A percentile compares a stretch with the other conserved stretches of the same genome.
phyloP scores from a whole-genome alignment of 1,140 invertebrate species.

The Temnothorax curvispinosus region DNA sequence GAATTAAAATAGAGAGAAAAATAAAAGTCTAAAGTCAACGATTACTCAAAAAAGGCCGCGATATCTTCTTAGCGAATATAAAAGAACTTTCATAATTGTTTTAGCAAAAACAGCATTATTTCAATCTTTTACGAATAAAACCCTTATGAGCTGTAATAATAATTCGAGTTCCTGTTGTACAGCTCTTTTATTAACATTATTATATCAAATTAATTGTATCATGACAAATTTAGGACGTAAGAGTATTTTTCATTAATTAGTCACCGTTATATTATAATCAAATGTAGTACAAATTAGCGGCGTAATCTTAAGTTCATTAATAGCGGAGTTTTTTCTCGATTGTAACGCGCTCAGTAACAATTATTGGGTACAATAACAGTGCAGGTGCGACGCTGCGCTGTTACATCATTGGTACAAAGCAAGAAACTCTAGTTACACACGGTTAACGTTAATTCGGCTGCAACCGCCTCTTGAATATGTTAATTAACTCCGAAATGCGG shows the following conservation, averaged over 20 bases:
- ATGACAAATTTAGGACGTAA: background rate
- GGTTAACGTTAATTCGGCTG: slow-evolving; percentile 44
- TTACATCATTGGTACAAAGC: slow-evolving; percentile 8
- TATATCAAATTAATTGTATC: background rate
- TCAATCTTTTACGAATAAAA: background rate
- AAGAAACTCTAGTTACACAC: slow-evolving; percentile 32
- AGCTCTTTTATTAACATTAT: background rate
- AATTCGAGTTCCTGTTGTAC: background rate
- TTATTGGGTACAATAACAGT: slow-evolving; percentile 8
- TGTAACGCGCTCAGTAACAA: slow-evolving; percentile 29
- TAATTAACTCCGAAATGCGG: slow-evolving; percentile 44
- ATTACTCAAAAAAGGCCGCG: background rate
- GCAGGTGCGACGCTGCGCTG: background rate
- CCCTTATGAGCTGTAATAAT: background rate
- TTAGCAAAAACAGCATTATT: background rate
- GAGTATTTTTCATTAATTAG: background rate
- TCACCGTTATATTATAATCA: background rate
- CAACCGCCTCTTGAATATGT: slow-evolving; percentile 51
- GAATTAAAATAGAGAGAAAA: background rate
- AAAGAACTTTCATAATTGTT: background rate
- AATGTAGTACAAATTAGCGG: background rate
- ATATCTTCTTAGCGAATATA: background rate
- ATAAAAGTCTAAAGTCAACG: slow-evolving; percentile 13
- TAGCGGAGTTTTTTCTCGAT: background rate
- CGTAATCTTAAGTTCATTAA: background rate